These are phyloP conservation scores for Phymatocera aterrima DNA, from an alignment of 2,888 invertebrate species.

Conservation along the genomic window DNA sequence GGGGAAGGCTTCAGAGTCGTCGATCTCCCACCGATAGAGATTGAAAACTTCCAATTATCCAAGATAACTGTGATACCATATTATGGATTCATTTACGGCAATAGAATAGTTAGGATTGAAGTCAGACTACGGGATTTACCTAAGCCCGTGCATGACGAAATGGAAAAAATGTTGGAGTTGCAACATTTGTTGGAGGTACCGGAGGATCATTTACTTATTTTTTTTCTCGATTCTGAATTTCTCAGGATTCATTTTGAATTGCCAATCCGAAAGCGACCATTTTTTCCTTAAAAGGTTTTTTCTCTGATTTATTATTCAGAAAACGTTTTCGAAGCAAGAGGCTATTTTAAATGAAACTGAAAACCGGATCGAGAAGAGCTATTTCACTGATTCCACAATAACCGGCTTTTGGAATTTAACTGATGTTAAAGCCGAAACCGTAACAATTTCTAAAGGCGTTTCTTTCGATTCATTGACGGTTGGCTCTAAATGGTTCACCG, in stretches of 20 bases:
- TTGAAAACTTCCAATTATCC: slow-evolving; percentile 60
- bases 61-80: slow-evolving; percentile 59
- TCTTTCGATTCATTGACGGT: slow-evolving; percentile 50
- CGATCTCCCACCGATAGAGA: slow-evolving; percentile 51
- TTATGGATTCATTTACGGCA: slow-evolving; percentile 61
- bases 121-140: slow-evolving; percentile 61
- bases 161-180: slow-evolving; percentile 62
- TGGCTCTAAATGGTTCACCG: slow-evolving; percentile 48
- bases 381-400: slow-evolving; percentile 54
- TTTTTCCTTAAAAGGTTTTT: slow-evolving; percentile 6
- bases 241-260: not conserved
- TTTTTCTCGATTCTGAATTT: not conserved
- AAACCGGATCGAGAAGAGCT: slow-evolving; percentile 52
- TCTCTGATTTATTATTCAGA: slow-evolving; percentile 47
- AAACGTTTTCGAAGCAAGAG: slow-evolving; percentile 57
- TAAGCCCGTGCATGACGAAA: slow-evolving; percentile 65
- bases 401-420: slow-evolving; percentile 59
- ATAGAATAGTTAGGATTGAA: slow-evolving; percentile 61
- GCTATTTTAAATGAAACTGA: slow-evolving; percentile 57
- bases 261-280: not conserved
- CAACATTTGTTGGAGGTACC: slow-evolving; percentile 69
- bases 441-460: slow-evolving; percentile 50
- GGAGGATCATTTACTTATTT: slow-evolving; percentile 45
- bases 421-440: slow-evolving; percentile 49
- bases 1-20: slow-evolving; percentile 56